These are phyloP conservation scores for Pachypsylla venusta DNA, from an alignment of 1,140 invertebrate species.

Conservation along the genomic window DNA sequence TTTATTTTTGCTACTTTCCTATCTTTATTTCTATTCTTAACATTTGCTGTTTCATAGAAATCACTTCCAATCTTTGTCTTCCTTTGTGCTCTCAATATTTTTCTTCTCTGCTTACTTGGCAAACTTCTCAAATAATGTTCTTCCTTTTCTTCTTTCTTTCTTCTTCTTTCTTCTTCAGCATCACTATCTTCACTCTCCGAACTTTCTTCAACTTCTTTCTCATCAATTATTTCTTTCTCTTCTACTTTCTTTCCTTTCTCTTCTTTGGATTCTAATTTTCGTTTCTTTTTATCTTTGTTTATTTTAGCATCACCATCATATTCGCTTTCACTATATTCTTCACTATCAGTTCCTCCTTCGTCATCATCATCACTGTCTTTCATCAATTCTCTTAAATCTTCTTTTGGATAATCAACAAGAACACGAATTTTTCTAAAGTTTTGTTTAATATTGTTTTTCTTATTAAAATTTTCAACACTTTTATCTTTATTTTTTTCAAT, in stretches of 20 bases:
- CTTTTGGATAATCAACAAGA: constrained; percentile 48
- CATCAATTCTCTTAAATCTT: constrained; percentile 38
- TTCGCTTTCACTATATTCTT: constrained; percentile 6
- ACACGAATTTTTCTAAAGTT: constrained; percentile 69
- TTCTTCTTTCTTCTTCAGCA: constrained; percentile 16
- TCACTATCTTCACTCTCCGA: constrained; percentile 29
- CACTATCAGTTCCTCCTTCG: background rate
- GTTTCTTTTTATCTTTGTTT: background rate
- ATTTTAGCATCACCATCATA: background rate
- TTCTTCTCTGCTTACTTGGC: constrained; percentile 61
- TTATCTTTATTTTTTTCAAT: constrained; percentile 13
- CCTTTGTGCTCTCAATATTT: constrained; percentile 52
- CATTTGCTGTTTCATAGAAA: constrained; percentile 85
- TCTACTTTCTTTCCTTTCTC: constrained; percentile 14
- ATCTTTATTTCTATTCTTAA: constrained; percentile 59
- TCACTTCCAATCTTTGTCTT: constrained; percentile 80
- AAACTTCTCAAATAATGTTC: constrained; percentile 27
- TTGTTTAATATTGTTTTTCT: constrained; percentile 42
- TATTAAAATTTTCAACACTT: constrained; percentile 13
- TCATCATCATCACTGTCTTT: constrained; percentile 19
- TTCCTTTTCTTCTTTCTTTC: constrained; percentile 31
- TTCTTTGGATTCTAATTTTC: constrained; percentile 17
- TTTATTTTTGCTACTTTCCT: constrained; percentile 4
- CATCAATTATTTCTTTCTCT: constrained; percentile 7
- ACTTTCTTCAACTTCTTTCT: constrained; percentile 23